These are phyloP conservation scores for Geopemphigus sp. DNA, from an alignment of 1,140 invertebrate genomes.

Conservation along the genomic window DNA sequence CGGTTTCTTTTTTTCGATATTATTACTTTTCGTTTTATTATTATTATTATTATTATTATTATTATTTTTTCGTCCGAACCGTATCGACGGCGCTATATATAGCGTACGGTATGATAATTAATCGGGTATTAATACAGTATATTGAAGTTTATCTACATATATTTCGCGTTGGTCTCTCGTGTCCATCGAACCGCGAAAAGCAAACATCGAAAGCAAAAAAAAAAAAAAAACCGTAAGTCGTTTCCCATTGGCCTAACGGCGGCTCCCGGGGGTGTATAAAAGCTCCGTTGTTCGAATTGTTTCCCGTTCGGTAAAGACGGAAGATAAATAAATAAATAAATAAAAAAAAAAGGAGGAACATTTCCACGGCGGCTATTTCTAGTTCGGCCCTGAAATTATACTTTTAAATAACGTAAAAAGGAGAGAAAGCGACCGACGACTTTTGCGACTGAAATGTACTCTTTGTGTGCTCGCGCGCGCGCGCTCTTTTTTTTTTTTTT, in stretches of 20 bases:
- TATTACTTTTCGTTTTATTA: background rate
- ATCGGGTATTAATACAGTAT: slow-evolving; percentile 45
- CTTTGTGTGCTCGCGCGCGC: no score
- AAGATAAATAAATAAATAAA: slow-evolving; percentile 36
- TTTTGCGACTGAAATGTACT: slow-evolving; percentile 39
- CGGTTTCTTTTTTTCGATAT: background rate
- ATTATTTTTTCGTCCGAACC: background rate
- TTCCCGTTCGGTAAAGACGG: slow-evolving; percentile 46
- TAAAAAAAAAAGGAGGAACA: slow-evolving; percentile 35
- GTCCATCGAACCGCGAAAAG: slow-evolving; percentile 31
- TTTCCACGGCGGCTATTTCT: slow-evolving; percentile 41
- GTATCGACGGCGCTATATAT: background rate
- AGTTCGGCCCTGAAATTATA: slow-evolving; percentile 47
- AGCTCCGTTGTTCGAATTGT: slow-evolving; percentile 47
- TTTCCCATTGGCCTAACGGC: slow-evolving; percentile 25
- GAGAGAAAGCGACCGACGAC: background rate
- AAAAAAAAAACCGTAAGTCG: no score
- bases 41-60: no score
- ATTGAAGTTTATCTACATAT: slow-evolving; percentile 16
- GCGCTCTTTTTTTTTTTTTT: slow-evolving; percentile 22
- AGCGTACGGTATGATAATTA: slow-evolving; percentile 12
- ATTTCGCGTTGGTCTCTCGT: slow-evolving; percentile 31
- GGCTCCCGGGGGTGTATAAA: slow-evolving; percentile 34
- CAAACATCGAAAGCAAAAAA: slow-evolving; percentile 40
- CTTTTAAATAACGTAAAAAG: slow-evolving; percentile 46